These are phyloP conservation scores for Anguilla anguilla DNA, from an alignment of 2,797 vertebrate genomes.

Conservation along the genomic window DNA sequence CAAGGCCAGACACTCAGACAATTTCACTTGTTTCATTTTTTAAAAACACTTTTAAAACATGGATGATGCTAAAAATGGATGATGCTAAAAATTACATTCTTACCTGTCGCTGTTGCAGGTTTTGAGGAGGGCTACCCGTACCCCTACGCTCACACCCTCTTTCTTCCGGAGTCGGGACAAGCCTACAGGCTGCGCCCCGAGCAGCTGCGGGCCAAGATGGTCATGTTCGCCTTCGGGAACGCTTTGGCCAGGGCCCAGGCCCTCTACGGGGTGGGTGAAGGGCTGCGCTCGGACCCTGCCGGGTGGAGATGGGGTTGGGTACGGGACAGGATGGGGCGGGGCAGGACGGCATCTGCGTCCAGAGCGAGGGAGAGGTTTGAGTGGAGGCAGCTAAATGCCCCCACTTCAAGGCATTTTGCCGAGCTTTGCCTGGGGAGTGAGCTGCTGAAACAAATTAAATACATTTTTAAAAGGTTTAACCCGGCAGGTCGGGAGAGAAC, in stretches of 20 bases:
- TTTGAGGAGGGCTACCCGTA: slow-evolving; percentile 82
- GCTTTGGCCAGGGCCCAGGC: slow-evolving; percentile 82
- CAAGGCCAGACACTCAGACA: background rate
- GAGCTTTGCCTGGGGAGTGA: background rate
- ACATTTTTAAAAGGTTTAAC: no score
- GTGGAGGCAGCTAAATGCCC: background rate
- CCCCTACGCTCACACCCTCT: slow-evolving; percentile 85
- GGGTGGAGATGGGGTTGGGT: background rate
- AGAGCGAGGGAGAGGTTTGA: background rate
- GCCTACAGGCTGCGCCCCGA: slow-evolving; percentile 72
- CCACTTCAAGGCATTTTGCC: background rate
- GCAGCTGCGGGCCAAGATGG: slow-evolving; percentile 87
- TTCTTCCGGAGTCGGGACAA: slow-evolving; percentile 73
- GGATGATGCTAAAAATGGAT: background rate
- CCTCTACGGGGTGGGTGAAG: slow-evolving; percentile 80
- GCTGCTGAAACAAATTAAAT: no score
- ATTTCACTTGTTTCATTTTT: background rate
- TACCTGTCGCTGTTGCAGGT: slow-evolving; percentile 66
- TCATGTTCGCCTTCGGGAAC: slow-evolving; percentile 89
- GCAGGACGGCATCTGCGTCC: background rate
- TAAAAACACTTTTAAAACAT: background rate
- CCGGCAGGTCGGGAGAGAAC: no score
- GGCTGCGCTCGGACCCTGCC: background rate
- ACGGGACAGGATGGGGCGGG: background rate
- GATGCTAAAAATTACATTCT: background rate